phyloP scores from a whole-genome alignment of 2,888 invertebrate genomes.

The Cheilosia grossa region DNA sequence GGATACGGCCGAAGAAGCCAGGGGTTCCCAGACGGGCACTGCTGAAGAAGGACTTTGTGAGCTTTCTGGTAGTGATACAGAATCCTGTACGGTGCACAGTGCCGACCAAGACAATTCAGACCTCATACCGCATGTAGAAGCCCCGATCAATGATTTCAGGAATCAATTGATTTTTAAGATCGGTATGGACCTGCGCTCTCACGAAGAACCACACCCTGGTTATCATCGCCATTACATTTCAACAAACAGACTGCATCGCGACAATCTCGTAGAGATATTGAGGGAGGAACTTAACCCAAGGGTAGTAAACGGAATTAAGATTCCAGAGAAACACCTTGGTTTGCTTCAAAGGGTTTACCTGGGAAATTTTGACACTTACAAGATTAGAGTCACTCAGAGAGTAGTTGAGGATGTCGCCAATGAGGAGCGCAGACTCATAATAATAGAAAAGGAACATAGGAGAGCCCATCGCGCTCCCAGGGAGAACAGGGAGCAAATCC shows the following conservation, averaged over 20 bases:
- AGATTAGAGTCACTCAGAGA: conserved; percentile 36
- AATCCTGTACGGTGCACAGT: conserved; percentile 51
- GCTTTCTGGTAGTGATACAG: neutral
- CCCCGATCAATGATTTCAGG: too few species aligned
- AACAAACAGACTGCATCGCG: neutral
- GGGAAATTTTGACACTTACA: conserved; percentile 18
- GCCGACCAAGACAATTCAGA: conserved; percentile 71
- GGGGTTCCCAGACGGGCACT: neutral
- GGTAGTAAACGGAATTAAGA: conserved; percentile 25
- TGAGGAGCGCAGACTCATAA: conserved; percentile 16
- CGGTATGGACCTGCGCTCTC: too few species aligned
- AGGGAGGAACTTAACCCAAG: conserved; percentile 29
- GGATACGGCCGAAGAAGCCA: neutral
- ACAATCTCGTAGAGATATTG: neutral
- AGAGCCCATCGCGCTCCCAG: conserved; percentile 36
- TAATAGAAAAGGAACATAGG: conserved; percentile 38
- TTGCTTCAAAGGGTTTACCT: conserved; percentile 12
- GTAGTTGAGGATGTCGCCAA: too few species aligned
- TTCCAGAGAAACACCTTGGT: neutral
- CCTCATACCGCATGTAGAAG: conserved; percentile 61
- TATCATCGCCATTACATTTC: conserved; percentile 1
- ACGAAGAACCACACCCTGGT: neutral
- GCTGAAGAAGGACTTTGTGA: conserved; percentile 17
- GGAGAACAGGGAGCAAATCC: conserved; percentile 24
- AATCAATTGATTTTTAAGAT: too few species aligned